Base-by-base conservation (phyloP, 2,797 vertebrate species). In the Melanotaenia maccullochi region DNA sequence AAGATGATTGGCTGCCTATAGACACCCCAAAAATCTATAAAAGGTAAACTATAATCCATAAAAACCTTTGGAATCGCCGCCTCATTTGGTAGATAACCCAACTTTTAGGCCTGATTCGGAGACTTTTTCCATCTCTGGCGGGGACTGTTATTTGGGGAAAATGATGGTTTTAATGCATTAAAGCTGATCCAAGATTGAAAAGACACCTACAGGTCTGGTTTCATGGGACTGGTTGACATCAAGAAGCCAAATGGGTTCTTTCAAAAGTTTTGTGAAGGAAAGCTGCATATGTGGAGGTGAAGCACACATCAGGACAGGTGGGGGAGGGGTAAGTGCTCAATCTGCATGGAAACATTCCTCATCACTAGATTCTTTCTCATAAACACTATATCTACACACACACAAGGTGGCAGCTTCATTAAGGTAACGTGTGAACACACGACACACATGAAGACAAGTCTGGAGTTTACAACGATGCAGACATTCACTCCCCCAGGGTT, bases 281-380 rank as follows among this genome's bases (percentile, higher is more conserved):
- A 61, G 35, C 54, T 38, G 74, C 82, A 66, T 69, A 32, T 30
- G 64, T 72, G 75, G 60, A 20, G 63, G 32, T 44, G 59, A 65
- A 65, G 55, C 25, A 25, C 25, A 52, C 16, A 9, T 38, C 36
- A 7, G 54, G n/a, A 59, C 51, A 7, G 18, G 25, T 16, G 18
- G 3, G 18, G 44, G 35, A 35, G 24, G 32, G 33, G 35, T 6
- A 56, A 68, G 78, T 64, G 76, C 71, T 72, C 22, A 2, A 61
- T 75, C 63, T 44, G 61, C 51, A 40, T 54, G 57, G 38, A 61
- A 68, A 79, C 79, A 63, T 68, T 81, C 77, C 72, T 76, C 67
- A 67, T 74, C 44, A 67, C 75, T 79, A 85, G 62, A 76, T 90
- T 81, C 59, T 73, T 73, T 68, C 38, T 71, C 64, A 25, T 42